These are phyloP conservation scores for Psilopogon haemacephalus DNA, from an alignment of 2,113 vertebrate species.

Conservation along the genomic window DNA sequence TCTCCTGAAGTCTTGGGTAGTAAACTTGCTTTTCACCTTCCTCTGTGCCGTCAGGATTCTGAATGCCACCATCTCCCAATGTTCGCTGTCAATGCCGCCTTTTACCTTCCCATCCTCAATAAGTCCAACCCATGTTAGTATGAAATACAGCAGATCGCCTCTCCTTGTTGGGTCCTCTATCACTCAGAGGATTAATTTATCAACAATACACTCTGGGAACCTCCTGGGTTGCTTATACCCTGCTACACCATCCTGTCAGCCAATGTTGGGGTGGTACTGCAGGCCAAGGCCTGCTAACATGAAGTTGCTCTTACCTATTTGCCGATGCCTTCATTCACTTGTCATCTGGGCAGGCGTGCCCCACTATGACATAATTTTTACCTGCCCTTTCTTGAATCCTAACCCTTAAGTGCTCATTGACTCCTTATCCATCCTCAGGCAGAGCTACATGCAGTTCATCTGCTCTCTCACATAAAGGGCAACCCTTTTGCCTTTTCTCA, in stretches of 20 bases:
- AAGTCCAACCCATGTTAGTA: accelerated
- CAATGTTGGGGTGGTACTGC: accelerated
- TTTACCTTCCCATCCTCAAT: not conserved
- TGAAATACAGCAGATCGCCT: not conserved
- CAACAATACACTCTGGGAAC: not conserved
- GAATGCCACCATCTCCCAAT: not conserved
- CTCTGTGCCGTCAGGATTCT: not conserved
- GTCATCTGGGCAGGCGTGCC: not conserved
- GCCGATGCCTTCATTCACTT: not conserved
- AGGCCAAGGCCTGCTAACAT: no score
- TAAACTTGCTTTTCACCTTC: not conserved
- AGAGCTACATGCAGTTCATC: not conserved
- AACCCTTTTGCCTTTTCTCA: not conserved
- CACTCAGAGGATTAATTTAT: not conserved
- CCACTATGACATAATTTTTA: not conserved
- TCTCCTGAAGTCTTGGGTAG: not conserved
- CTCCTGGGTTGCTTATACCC: not conserved
- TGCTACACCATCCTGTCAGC: not conserved
- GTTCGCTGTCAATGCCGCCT: not conserved
- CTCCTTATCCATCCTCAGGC: not conserved
- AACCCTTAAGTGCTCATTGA: not conserved
- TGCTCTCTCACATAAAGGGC: not conserved
- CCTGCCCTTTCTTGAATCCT: not conserved
- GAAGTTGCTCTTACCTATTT: not conserved
- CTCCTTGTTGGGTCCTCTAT: not conserved